Evolutionary conservation across 2,888 invertebrate species (phyloP).

Genomic region (Trachelus troglodyta): DNA sequence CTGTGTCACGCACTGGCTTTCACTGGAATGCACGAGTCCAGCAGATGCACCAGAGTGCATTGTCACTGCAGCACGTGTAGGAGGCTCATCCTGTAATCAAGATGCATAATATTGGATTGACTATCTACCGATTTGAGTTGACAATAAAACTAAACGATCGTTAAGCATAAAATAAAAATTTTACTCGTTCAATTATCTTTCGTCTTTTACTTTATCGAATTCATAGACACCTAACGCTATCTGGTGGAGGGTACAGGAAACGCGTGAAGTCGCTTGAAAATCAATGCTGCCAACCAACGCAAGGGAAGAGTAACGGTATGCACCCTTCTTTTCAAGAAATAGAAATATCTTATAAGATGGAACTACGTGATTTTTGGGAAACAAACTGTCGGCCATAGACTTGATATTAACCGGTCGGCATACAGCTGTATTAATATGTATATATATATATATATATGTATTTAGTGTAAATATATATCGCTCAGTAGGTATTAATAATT

Average conservation of each 20-base stretch:
- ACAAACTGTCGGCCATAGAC: not conserved
- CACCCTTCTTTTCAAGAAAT: not conserved
- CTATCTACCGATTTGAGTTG: not conserved
- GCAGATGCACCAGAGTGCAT: not conserved
- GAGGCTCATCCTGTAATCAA: not conserved
- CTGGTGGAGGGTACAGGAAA: slow-evolving; percentile 34
- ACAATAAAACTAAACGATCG: not conserved
- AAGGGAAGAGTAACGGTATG: not conserved
- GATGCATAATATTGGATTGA: not conserved
- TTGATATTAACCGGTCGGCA: too few species aligned
- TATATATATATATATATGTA: too few species aligned
- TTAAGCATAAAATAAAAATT: not conserved
- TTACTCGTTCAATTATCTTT: not conserved
- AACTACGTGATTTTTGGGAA: not conserved
- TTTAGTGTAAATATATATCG: too few species aligned
- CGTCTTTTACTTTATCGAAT: not conserved
- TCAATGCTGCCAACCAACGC: slow-evolving; percentile 31
- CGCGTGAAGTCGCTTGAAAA: slow-evolving; percentile 34
- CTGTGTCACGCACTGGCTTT: slow-evolving; percentile 19
- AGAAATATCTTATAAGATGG: not conserved
- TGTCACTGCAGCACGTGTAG: not conserved
- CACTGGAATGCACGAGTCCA: slow-evolving; percentile 10
- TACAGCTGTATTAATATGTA: too few species aligned
- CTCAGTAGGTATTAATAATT: too few species aligned
- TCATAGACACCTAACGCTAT: slow-evolving; percentile 36